These are phyloP conservation scores for Coecobrya sp. DNA, from an alignment of 2,888 invertebrate genomes.

Conservation along the genomic window DNA sequence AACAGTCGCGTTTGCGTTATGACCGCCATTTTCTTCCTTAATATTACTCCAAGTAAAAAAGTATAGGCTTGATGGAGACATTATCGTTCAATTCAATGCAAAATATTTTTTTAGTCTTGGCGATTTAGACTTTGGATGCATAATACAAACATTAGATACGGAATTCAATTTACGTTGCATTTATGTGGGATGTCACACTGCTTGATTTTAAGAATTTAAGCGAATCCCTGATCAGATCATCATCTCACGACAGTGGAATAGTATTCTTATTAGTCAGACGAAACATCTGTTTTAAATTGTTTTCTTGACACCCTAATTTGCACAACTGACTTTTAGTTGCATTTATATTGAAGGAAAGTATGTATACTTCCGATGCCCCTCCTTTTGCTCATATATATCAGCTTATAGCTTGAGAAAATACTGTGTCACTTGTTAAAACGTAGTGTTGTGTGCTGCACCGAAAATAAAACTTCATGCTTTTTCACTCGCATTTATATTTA, in stretches of 20 bases:
- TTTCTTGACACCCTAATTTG: not conserved
- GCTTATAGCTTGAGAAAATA: no score
- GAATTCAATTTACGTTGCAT: no score
- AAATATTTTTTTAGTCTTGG: no score
- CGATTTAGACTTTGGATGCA: no score
- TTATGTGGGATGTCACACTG: not conserved
- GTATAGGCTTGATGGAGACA: no score
- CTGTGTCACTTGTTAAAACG: not conserved
- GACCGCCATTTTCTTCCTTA: no score
- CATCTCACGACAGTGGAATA: not conserved
- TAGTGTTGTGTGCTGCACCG: not conserved
- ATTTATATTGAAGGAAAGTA: not conserved
- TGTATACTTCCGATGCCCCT: not conserved
- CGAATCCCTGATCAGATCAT: no score
- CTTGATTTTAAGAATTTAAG: not conserved
- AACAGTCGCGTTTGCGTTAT: no score
- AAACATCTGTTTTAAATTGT: conserved; percentile 41
- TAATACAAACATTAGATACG: no score
- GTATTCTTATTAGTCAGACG: not conserved
- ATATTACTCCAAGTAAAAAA: no score
- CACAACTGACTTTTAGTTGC: conserved; percentile 8
- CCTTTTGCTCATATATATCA: no score
- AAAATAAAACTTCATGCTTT: not conserved
- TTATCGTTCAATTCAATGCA: no score
- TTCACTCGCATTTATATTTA: not conserved